phyloP scores from a whole-genome alignment of 2,113 vertebrate species.

The Plestiodon gilberti region DNA sequence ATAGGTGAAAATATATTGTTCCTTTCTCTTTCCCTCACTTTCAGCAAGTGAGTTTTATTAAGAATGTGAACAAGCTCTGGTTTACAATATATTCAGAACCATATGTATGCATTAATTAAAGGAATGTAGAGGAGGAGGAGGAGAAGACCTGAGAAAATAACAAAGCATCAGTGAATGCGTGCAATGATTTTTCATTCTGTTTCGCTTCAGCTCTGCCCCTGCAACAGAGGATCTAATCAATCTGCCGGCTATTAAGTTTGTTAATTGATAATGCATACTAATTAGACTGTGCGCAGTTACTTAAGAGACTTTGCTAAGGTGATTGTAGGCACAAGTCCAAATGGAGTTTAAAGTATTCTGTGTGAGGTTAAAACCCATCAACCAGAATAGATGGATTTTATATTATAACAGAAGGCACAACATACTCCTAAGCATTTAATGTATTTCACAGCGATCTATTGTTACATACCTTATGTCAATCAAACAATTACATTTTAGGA shows the following conservation, averaged over 20 bases:
- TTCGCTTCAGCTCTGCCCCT: constrained; percentile 98
- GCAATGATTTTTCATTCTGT: constrained; percentile 98
- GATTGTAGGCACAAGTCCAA: constrained; percentile 99
- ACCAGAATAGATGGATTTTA: constrained; percentile 90
- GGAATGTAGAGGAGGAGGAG: constrained; percentile 87
- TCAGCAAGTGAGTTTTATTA: constrained; percentile 82
- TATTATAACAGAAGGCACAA: constrained; percentile 89
- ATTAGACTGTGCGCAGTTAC: constrained; percentile 98
- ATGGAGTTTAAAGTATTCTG: constrained; percentile 99
- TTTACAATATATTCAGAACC: constrained; percentile 91
- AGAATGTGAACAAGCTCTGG: constrained; percentile 83
- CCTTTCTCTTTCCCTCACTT: constrained; percentile 56
- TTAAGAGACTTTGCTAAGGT: constrained; percentile 99
- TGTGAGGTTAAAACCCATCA: constrained; percentile 99
- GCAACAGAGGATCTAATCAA: constrained; percentile 99
- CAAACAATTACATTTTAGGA: constrained; percentile 75
- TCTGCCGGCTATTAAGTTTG: constrained; percentile 99
- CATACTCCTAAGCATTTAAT: constrained; percentile 85
- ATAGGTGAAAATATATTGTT: constrained; percentile 58
- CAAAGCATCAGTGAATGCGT: constrained; percentile 83
- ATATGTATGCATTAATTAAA: constrained; percentile 98
- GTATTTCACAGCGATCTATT: constrained; percentile 81
- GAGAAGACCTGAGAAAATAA: constrained; percentile 90
- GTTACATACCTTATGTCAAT: constrained; percentile 76
- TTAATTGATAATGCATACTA: constrained; percentile 99